These are phyloP conservation scores for Heteronetta atricapilla DNA, from an alignment of 2,113 vertebrate species.

Conservation along the genomic window DNA sequence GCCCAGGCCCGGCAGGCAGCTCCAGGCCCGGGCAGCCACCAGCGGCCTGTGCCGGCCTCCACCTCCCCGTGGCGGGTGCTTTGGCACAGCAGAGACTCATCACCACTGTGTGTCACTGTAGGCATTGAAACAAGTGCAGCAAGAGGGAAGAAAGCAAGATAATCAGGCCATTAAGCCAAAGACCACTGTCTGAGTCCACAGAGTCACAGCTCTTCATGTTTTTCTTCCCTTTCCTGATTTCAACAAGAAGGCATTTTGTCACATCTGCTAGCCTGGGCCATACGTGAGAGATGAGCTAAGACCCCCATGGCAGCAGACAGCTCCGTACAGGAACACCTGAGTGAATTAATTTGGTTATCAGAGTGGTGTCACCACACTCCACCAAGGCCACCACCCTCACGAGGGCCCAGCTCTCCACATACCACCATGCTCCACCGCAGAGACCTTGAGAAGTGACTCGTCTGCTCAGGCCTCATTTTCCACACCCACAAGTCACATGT, in stretches of 20 bases:
- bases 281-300: fast-evolving
- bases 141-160: neutral
- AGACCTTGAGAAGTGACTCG: neutral
- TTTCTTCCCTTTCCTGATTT: neutral
- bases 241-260: neutral
- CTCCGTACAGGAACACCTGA: neutral
- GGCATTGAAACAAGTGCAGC: slow-evolving; percentile 42
- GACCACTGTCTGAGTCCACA: neutral
- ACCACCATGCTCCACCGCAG: neutral
- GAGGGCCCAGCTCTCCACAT: fast-evolving
- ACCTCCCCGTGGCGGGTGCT: neutral
- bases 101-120: slow-evolving; percentile 74
- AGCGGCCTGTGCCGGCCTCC: neutral
- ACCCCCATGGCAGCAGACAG: neutral
- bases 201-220: neutral
- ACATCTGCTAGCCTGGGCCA: neutral
- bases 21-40: neutral
- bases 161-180: neutral
- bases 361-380: neutral
- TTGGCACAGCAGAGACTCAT: slow-evolving; percentile 39
- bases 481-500: fast-evolving
- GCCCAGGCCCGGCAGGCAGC: neutral
- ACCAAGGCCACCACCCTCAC: fast-evolving
- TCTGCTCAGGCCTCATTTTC: fast-evolving
- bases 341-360: fast-evolving